Percentiles rank a stretch among this genome's conserved stretches.
Evolutionary conservation across 2,888 invertebrate species (phyloP).

Genomic region (Epirrhoe alternata): DNA sequence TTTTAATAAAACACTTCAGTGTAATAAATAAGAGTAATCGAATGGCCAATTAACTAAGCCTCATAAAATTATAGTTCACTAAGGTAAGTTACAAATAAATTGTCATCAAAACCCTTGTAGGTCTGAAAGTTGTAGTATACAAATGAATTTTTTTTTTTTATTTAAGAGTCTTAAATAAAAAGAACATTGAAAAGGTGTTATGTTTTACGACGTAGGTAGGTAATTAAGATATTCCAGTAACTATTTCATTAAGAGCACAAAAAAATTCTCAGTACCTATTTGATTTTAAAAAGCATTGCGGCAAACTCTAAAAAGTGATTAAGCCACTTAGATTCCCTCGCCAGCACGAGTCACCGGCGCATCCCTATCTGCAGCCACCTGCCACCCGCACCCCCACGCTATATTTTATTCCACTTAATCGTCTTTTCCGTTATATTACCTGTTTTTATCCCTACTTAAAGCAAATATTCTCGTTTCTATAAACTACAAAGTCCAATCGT

Average conservation of each 20-base stretch:
- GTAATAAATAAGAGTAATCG: too few species aligned
- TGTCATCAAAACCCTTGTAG: too few species aligned
- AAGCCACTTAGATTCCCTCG: conserved; percentile 19
- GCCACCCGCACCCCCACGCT: conserved; percentile 83
- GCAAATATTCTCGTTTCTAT: conserved; percentile 82
- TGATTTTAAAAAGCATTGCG: not conserved
- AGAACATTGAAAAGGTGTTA: not conserved
- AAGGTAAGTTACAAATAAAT: too few species aligned
- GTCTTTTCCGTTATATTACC: conserved; percentile 84
- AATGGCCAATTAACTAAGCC: too few species aligned
- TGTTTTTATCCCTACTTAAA: conserved; percentile 81
- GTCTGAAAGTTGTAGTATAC: too few species aligned
- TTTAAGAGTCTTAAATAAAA: too few species aligned
- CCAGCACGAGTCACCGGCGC: conserved; percentile 38
- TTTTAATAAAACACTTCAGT: too few species aligned
- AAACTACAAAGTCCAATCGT: conserved; percentile 73
- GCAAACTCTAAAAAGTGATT: not conserved
- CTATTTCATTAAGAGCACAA: not conserved
- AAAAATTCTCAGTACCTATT: not conserved
- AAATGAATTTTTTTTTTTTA: too few species aligned
- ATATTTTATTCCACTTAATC: conserved; percentile 85
- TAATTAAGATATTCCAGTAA: too few species aligned
- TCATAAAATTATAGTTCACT: too few species aligned
- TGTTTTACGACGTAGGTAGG: not conserved
- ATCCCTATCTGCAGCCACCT: conserved; percentile 76